Evolutionary conservation across 2,888 invertebrate genomes (phyloP).

Genomic region (Malthinus seriepunctatus): DNA sequence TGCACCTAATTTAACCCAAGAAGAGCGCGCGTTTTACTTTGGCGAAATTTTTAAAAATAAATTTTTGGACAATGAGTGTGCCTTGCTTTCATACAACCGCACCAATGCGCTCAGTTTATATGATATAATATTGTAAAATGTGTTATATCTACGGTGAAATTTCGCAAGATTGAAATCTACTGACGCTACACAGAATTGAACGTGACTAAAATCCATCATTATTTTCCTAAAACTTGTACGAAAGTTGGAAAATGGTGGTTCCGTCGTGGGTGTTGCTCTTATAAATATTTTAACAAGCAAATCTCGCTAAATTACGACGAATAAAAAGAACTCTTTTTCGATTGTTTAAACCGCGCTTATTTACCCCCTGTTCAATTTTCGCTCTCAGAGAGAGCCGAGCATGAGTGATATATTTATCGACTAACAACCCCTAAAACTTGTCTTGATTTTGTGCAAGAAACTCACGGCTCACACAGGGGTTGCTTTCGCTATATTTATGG

Average conservation of each 20-base stretch:
- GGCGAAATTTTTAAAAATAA: no score
- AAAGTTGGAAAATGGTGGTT: constrained; percentile 7
- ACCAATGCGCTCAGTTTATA: not conserved
- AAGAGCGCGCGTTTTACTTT: no score
- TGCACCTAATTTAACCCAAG: constrained; percentile 12
- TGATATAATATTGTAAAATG: not conserved
- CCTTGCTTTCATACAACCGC: not conserved
- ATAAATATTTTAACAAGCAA: constrained; percentile 1
- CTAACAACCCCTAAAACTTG: no score
- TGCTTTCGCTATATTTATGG: no score
- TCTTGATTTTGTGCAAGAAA: no score
- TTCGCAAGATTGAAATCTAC: constrained; percentile 11
- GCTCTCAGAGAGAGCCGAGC: no score
- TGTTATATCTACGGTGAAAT: constrained; percentile 4
- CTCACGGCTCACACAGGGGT: no score
- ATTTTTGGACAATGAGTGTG: not conserved
- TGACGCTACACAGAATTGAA: constrained; percentile 4
- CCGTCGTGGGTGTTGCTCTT: not conserved
- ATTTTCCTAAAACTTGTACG: constrained; percentile 7
- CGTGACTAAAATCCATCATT: constrained; percentile 11
- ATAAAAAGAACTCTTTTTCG: not conserved
- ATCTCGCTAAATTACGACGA: not conserved
- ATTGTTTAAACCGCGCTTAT: no score
- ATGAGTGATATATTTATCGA: no score
- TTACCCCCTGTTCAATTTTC: no score